Evolutionary conservation across 2,113 vertebrate genomes (phyloP), one percentile per base, ranked within the genome.

Genomic region (Jaculus jaculus): DNA sequence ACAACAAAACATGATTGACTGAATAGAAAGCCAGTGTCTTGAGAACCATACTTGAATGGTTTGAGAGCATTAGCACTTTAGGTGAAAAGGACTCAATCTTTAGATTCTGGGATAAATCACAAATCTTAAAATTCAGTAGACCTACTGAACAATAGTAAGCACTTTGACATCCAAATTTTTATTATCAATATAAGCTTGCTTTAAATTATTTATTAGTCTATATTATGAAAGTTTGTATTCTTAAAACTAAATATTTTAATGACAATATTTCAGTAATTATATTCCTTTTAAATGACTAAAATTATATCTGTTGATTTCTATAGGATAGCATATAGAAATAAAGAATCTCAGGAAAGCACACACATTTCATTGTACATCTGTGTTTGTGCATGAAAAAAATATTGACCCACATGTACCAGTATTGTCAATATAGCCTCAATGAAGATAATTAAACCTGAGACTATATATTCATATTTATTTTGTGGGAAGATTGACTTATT

Each of bases 351-450:
- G 97, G 97, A 97, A 97, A 97, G 97, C 96, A 97, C 97, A 97
- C 97, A 96, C 95, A 97, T 97, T 97, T 96, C 97, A 97, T 97
- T 94, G 95, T 97, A 96, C 96, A 96, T 94, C 93, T 97, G 97
- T 97, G 97, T 97, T 96, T 92, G 91, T 97, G 96, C 97, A 97
- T 95, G 94, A 65, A 93, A 65, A 93, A 66, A 96, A 87, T 89
- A 65, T 78, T 91, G 54, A 78, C 87, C 94, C 93, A 78, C 88
- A 75, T 94, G 73, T 87, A 89, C 95, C 92, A 84, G 65, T 93
- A 84, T 66, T 94, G 77, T 89, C 84, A 69, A 92, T 88, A 90
- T 58, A 94, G 61, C 74, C 47, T 96, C 92, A 92, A 89, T 91
- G 88, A 96, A 94, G 87, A 94, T 72, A 94, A 84, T 34, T 86